phyloP scores from a whole-genome alignment of 37 sponge, comb jelly and placozoan species.

The Eunapius fragilis region DNA sequence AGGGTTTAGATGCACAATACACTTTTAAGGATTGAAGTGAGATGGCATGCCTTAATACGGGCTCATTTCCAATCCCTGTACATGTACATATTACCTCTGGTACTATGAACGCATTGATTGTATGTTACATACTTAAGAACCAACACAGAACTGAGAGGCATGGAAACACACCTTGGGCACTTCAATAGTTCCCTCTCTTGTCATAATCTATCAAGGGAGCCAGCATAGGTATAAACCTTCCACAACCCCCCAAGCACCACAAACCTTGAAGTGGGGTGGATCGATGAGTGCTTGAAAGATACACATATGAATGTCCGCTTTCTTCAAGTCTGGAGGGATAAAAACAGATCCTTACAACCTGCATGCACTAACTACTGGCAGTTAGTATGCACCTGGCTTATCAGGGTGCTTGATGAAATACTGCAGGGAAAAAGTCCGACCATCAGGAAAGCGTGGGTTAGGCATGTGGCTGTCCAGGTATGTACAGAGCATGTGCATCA shows the following conservation, averaged over 20 bases:
- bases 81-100: too few species aligned
- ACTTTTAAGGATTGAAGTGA: too few species aligned
- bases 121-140: too few species aligned
- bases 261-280: slow-evolving; percentile 91
- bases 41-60: too few species aligned
- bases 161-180: slow-evolving; percentile 52
- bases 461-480: slow-evolving; percentile 89
- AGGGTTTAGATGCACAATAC: too few species aligned
- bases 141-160: too few species aligned
- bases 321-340: slow-evolving; percentile 37
- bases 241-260: too few species aligned
- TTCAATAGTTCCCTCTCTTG: slow-evolving; percentile 47
- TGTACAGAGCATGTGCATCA: slow-evolving; percentile 74
- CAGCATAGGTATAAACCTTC: too few species aligned
- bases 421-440: slow-evolving; percentile 78
- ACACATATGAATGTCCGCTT: slow-evolving; percentile 32
- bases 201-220: slow-evolving; percentile 35
- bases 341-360: not conserved
- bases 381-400: slow-evolving; percentile 56
- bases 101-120: too few species aligned
- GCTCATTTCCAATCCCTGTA: too few species aligned
- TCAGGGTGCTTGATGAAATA: slow-evolving; percentile 75
- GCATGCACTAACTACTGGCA: not conserved
- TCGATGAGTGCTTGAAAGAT: slow-evolving; percentile 68
- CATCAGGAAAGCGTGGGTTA: slow-evolving; percentile 77